Evolutionary conservation across 2,113 vertebrate genomes (phyloP).

Genomic region (Alethe diademata): DNA sequence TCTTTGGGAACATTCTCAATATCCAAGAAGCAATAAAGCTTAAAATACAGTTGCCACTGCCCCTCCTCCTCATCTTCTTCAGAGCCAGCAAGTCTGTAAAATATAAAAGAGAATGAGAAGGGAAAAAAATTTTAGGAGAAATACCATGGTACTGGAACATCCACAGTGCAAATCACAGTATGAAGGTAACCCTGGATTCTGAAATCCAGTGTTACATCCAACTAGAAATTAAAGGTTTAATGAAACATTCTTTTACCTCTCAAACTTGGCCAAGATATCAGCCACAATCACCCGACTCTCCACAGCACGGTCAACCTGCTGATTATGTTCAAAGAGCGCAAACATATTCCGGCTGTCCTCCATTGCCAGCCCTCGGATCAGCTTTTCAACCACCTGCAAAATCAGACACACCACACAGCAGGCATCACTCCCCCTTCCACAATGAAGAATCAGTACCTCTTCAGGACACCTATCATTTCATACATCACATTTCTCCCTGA

Average conservation of each 20-base stretch:
- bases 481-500: neutral
- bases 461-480: neutral
- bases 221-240: neutral
- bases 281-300: slow-evolving; percentile 75
- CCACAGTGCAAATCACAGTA: neutral
- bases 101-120: neutral
- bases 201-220: neutral
- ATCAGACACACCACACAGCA: neutral
- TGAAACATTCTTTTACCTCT: slow-evolving; percentile 51
- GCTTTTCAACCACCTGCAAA: slow-evolving; percentile 73
- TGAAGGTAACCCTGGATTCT: neutral
- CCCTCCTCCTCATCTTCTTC: slow-evolving; percentile 86
- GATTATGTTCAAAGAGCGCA: slow-evolving; percentile 72
- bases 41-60: slow-evolving; percentile 91
- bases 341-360: slow-evolving; percentile 77
- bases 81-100: slow-evolving; percentile 78
- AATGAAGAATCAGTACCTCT: neutral
- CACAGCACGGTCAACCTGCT: slow-evolving; percentile 67
- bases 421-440: neutral
- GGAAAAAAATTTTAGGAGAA: neutral
- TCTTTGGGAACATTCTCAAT: slow-evolving; percentile 90
- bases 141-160: neutral
- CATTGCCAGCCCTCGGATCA: slow-evolving; percentile 75
- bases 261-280: slow-evolving; percentile 76
- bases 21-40: slow-evolving; percentile 92